Base-by-base conservation (phyloP, 2,113 vertebrate genomes). In the Saccopteryx leptura region DNA sequence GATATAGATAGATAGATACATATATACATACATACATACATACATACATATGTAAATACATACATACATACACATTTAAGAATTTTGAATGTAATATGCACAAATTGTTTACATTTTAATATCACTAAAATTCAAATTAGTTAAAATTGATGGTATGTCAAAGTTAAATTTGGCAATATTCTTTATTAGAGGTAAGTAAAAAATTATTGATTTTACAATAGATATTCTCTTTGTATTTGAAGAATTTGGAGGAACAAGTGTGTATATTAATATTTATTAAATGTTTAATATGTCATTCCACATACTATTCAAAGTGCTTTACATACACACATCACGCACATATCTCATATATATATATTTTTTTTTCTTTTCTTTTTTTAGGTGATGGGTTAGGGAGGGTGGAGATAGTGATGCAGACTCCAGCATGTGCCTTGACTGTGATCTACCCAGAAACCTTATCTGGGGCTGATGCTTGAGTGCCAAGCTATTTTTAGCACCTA, bases 31-130 rank as follows among this genome's bases (percentile, higher is more conserved):
- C 11, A 60, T 8, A 60, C 2, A 13, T 28, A 65, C 2, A 7
- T 12, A 61, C 11, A 60, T 8, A 60, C 2, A 13, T 28, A 65
- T 1, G 3, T 12, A 10, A 1, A 39, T 6, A 23, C 23, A 23
- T 23, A 23, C 3, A 11, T 3, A 48, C 11, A 74, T 19, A 71
- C 7, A 66, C 23, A 83, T 39, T 79, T 82, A 83, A 48, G 14
- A 60, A 26, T 66, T 78, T 72, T 31, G 9, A 85, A 52, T 90
- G 23, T 60, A 33, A 66, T 28, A 52, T 52, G 68, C 19, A 84
- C 33, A 93, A 7, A 85, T 75, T 78, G 71, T 88, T 88, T 50
- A 81, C 7, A 66, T 88, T 84, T 87, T 88, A 91, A 74, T 91
- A 88, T 80, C n/a, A 69, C 50, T 46, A 31, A 61, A 93, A 91